Evolutionary conservation across 2,888 invertebrate species (phyloP).

Genomic region (Teleogryllus oceanicus): DNA sequence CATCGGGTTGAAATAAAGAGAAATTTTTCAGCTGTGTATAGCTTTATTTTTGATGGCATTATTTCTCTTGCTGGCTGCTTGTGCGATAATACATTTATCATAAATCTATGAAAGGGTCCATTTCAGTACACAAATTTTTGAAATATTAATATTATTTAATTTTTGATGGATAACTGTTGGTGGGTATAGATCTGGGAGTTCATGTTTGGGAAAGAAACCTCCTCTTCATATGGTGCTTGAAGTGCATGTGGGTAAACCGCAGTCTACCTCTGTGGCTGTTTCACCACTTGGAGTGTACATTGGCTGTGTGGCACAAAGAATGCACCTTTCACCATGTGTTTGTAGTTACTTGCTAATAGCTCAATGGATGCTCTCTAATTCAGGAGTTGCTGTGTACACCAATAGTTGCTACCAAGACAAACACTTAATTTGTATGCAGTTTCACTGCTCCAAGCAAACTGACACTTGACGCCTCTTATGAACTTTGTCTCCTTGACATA

Average conservation of each 20-base stretch:
- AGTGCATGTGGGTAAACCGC: neutral
- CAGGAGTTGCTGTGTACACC: slow-evolving; percentile 18
- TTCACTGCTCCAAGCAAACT: slow-evolving; percentile 3
- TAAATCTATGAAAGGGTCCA: neutral
- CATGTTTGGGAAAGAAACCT: neutral
- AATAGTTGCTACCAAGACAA: slow-evolving; percentile 9
- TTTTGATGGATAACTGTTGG: neutral
- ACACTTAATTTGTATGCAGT: slow-evolving; percentile 18
- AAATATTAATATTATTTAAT: neutral
- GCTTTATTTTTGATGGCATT: slow-evolving; percentile 9
- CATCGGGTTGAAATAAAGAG: slow-evolving; percentile 3
- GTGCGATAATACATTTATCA: neutral
- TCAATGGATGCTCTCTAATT: slow-evolving; percentile 18
- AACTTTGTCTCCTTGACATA: slow-evolving; percentile 18
- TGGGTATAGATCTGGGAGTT: neutral
- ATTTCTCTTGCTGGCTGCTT: neutral
- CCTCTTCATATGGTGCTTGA: slow-evolving; percentile 3
- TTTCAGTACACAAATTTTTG: neutral
- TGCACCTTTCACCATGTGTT: slow-evolving; percentile 9
- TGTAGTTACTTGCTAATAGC: neutral
- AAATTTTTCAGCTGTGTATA: slow-evolving; percentile 9
- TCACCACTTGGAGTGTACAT: neutral
- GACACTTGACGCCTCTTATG: neutral
- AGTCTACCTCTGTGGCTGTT: neutral
- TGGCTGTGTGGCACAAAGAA: slow-evolving; percentile 4